Evolutionary conservation across 2,888 invertebrate genomes (phyloP).

Genomic region (Buathra laborator): DNA sequence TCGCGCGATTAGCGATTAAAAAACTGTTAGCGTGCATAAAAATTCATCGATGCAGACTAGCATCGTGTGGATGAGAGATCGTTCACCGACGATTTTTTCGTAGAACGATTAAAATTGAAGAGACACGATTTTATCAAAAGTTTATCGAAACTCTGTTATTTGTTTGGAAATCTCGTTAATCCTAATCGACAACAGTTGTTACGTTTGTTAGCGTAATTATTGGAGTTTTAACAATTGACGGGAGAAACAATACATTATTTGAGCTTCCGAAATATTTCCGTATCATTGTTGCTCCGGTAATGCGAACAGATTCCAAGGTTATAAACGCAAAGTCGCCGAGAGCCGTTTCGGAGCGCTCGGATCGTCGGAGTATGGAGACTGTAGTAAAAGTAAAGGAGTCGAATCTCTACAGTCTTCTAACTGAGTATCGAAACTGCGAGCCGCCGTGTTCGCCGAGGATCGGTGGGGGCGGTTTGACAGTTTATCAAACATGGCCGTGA

Average conservation of each 20-base stretch:
- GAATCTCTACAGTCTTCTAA: too few relatives aligned
- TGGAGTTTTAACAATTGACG: neutral
- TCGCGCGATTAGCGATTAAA: neutral
- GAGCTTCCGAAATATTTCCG: neutral
- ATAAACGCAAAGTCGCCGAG: neutral
- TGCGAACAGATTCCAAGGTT: neutral
- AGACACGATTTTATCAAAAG: too few relatives aligned
- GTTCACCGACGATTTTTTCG: neutral
- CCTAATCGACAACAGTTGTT: neutral
- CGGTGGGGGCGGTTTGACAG: constrained; percentile 56
- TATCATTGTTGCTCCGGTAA: neutral
- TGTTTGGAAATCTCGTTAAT: neutral
- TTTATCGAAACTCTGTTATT: too few relatives aligned
- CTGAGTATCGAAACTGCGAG: too few relatives aligned
- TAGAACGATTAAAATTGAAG: neutral
- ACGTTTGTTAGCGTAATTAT: neutral
- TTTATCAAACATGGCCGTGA: constrained; percentile 62
- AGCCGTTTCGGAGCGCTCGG: too few relatives aligned
- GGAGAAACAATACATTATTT: neutral
- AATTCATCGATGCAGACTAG: neutral
- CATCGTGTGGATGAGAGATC: neutral
- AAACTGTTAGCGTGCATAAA: neutral
- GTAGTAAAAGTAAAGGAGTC: too few relatives aligned
- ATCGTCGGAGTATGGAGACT: too few relatives aligned
- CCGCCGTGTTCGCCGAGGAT: too few relatives aligned